phyloP scores from a whole-genome alignment of 2,113 vertebrate species.

The Caretta caretta region DNA sequence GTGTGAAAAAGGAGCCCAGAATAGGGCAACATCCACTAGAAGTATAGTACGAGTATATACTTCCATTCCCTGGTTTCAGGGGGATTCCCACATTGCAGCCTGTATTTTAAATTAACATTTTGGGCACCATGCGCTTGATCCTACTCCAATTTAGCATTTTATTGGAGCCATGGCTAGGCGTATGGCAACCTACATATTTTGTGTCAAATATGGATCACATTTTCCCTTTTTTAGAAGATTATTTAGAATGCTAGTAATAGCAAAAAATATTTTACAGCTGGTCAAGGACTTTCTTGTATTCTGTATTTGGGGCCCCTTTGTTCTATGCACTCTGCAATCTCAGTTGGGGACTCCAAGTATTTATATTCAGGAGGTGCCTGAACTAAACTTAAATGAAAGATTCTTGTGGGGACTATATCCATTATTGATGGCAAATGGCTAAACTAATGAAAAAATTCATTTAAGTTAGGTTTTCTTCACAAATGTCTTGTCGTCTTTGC shows the following conservation, averaged over 20 bases:
- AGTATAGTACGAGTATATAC: neutral
- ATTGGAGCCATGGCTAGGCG: neutral
- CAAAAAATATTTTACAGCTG: neutral
- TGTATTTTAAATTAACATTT: neutral
- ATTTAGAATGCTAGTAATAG: neutral
- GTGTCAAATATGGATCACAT: neutral
- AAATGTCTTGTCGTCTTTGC: constrained; percentile 53
- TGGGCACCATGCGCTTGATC: neutral
- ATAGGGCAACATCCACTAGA: neutral
- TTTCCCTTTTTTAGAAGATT: neutral
- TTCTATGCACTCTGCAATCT: neutral
- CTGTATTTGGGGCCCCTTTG: neutral
- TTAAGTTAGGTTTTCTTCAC: neutral
- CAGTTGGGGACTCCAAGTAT: neutral
- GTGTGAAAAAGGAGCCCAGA: neutral
- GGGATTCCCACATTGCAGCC: neutral
- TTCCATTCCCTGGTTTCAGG: neutral
- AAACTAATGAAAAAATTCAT: neutral
- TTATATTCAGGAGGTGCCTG: neutral
- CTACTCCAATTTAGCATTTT: neutral
- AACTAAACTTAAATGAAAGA: neutral
- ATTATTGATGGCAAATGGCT: neutral
- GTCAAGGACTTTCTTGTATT: neutral
- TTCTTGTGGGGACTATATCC: neutral
- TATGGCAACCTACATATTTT: neutral